A percentile compares a stretch with the other conserved stretches of the same genome.
Evolutionary conservation across 2,888 invertebrate genomes (phyloP).

Genomic region (Cheilosia grossa): DNA sequence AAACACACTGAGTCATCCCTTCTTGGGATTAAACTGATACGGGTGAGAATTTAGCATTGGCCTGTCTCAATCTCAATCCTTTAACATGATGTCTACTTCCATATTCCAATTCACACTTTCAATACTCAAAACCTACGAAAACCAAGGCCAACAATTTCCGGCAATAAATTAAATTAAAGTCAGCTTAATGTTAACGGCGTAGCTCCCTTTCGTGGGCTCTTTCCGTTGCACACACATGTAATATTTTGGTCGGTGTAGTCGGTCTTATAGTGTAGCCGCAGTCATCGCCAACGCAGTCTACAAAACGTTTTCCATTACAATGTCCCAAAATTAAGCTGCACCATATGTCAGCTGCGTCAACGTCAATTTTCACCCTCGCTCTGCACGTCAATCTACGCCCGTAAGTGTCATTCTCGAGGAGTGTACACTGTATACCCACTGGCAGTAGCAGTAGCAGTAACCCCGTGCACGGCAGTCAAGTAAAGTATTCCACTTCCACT

Average conservation of each 20-base stretch:
- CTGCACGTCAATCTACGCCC: slow-evolving; percentile 70
- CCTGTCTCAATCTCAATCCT: neutral
- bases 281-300: slow-evolving; percentile 27
- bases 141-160: slow-evolving; percentile 57
- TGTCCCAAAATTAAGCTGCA: slow-evolving; percentile 70
- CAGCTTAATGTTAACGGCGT: slow-evolving; percentile 46
- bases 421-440: slow-evolving; percentile 1
- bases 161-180: slow-evolving; percentile 69
- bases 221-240: slow-evolving; percentile 9
- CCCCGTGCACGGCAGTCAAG: slow-evolving; percentile 16
- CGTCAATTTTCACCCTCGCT: slow-evolving; percentile 69
- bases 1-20: too few relatives aligned
- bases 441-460: neutral
- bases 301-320: slow-evolving; percentile 69
- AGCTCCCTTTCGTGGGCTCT: slow-evolving; percentile 8
- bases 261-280: slow-evolving; percentile 14
- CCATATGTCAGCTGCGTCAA: slow-evolving; percentile 74
- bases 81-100: neutral
- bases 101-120: neutral
- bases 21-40: too few relatives aligned
- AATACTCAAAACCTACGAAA: slow-evolving; percentile 3
- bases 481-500: slow-evolving; percentile 58
- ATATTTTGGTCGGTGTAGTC: neutral
- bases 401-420: slow-evolving; percentile 68
- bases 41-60: neutral